Evolutionary conservation across 2,113 vertebrate genomes (phyloP).

Genomic region (Ameiurus melas): DNA sequence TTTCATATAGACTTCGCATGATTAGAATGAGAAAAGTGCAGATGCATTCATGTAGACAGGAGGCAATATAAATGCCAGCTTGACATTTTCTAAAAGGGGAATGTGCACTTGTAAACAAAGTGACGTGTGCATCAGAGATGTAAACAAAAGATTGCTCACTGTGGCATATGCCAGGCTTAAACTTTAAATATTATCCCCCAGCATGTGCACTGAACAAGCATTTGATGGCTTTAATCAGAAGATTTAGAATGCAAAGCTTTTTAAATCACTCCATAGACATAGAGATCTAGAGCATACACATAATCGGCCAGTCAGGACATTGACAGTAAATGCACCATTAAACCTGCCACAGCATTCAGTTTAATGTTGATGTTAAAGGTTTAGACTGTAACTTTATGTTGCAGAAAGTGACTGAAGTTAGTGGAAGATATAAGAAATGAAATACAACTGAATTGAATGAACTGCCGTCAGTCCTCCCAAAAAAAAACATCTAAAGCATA

Average conservation of each 20-base stretch:
- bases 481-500: too few relatives aligned
- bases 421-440: not conserved
- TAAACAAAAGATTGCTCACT: constrained; percentile 21
- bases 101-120: constrained; percentile 22
- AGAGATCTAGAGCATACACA: constrained; percentile 12
- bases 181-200: constrained; percentile 17
- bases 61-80: constrained; percentile 23
- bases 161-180: constrained; percentile 30
- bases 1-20: not conserved
- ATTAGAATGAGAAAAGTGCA: not conserved
- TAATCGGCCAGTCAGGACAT: constrained; percentile 12
- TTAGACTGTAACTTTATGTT: not conserved
- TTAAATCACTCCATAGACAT: constrained; percentile 21
- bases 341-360: not conserved
- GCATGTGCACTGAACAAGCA: not conserved
- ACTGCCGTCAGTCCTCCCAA: not conserved
- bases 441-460: not conserved
- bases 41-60: not conserved
- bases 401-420: not conserved
- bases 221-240: constrained; percentile 38
- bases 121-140: constrained; percentile 12
- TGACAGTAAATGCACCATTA: constrained; percentile 11
- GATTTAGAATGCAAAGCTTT: constrained; percentile 40
- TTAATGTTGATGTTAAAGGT: not conserved
- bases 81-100: constrained; percentile 32